phyloP scores from a whole-genome alignment of 2,888 invertebrate genomes.

The Baccha elongata region DNA sequence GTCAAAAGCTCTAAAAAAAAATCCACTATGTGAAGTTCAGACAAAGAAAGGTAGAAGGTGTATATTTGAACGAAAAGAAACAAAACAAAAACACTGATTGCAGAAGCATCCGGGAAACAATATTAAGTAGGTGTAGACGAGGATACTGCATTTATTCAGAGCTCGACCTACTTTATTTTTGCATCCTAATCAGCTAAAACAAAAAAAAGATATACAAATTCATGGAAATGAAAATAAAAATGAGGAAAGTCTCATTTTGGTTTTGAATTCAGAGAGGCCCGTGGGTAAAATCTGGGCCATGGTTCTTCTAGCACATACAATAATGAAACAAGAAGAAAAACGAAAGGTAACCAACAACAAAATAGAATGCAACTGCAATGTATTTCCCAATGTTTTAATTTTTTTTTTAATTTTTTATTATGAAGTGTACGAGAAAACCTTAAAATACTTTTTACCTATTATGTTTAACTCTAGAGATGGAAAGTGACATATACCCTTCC shows the following conservation, averaged over 20 bases:
- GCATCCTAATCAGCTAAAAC: conserved; percentile 59
- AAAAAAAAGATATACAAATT: conserved; percentile 30
- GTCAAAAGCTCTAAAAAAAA: conserved; percentile 26
- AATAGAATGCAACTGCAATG: conserved; percentile 14
- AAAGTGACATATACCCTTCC: conserved; percentile 31
- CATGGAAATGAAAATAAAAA: conserved; percentile 35
- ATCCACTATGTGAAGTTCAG: conserved; percentile 7
- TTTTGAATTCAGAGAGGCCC: conserved; percentile 31
- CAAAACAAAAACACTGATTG: conserved; percentile 32
- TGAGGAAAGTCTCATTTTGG: conserved; percentile 50
- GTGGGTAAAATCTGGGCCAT: conserved; percentile 47
- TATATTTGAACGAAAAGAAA: not conserved
- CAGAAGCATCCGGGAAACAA: conserved; percentile 60
- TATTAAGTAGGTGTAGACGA: conserved; percentile 27
- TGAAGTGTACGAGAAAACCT: not conserved
- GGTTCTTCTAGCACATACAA: conserved; percentile 45
- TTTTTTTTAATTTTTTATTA: too few species aligned
- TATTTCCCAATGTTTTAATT: conserved; percentile 19
- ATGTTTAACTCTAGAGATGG: conserved; percentile 9
- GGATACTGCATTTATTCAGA: conserved; percentile 28
- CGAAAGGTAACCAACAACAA: conserved; percentile 10
- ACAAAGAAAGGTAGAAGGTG: conserved; percentile 14
- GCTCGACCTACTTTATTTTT: conserved; percentile 59
- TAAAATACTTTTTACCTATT: not conserved
- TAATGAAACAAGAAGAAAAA: conserved; percentile 31